Conservation (phyloP, 2,797 vertebrate species). For the Picus viridis region DNA sequence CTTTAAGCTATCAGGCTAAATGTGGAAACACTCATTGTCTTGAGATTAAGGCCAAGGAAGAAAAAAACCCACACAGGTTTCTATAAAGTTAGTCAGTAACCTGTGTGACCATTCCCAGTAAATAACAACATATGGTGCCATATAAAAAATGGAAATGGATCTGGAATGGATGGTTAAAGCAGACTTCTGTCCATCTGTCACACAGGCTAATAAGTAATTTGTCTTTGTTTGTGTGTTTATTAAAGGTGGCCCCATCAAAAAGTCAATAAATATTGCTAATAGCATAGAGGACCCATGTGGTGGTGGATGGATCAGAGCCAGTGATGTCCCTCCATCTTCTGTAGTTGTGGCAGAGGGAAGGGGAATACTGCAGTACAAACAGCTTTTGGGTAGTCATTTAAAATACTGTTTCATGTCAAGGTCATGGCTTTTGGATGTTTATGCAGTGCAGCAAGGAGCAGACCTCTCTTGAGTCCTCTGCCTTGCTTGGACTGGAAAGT, state of each 20-base stretch:
- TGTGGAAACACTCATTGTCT: neutral
- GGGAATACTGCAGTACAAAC: neutral
- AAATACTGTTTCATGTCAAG: neutral
- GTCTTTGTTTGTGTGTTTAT: neutral
- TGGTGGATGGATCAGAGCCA: slow-evolving; percentile 24
- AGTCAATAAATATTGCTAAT: neutral
- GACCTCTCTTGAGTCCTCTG: neutral
- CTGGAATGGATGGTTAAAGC: slow-evolving; percentile 18
- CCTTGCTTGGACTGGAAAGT: neutral
- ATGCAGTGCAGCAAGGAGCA: too few species aligned
- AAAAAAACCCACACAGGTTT: neutral
- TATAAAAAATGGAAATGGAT: slow-evolving; percentile 15
- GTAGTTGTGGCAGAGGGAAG: neutral
- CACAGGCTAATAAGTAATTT: neutral
- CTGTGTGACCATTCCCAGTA: neutral
- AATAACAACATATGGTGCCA: neutral
- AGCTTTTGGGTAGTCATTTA: neutral
- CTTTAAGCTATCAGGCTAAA: neutral
- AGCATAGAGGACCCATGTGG: neutral
- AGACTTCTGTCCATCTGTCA: slow-evolving; percentile 46
- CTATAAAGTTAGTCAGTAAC: slow-evolving; percentile 25
- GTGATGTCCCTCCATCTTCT: neutral
- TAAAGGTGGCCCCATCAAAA: slow-evolving; percentile 3
- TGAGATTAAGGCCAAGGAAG: neutral
- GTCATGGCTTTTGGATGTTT: neutral